Conservation (phyloP, 2,888 invertebrate species). For the Scelioninae gen. 1 region DNA sequence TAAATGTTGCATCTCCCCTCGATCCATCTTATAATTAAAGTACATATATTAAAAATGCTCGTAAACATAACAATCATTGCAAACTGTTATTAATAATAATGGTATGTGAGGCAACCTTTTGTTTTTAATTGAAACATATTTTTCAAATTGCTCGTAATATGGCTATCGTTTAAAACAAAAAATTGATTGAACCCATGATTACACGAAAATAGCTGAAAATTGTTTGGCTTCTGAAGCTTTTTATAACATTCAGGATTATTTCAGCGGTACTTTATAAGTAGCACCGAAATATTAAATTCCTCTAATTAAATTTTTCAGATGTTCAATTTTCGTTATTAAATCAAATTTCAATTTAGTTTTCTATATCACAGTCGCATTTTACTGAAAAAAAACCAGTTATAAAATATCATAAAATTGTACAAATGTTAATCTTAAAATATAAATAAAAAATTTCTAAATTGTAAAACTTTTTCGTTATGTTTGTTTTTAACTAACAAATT, state of each 20-base stretch:
- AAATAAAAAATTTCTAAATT: no score
- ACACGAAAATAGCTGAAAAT: constrained; percentile 40
- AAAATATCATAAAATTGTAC: no score
- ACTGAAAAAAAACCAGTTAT: no score
- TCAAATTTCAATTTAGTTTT: neutral
- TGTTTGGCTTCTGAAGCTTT: constrained; percentile 53
- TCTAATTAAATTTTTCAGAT: neutral
- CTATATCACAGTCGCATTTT: no score
- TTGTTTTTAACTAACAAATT: no score
- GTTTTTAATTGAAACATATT: constrained; percentile 65
- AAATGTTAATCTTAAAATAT: no score
- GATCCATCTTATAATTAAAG: constrained; percentile 68
- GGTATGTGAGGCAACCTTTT: constrained; percentile 58
- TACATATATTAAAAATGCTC: constrained; percentile 63
- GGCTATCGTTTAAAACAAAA: constrained; percentile 50
- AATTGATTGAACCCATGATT: constrained; percentile 59
- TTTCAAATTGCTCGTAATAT: constrained; percentile 55
- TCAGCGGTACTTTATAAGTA: constrained; percentile 1
- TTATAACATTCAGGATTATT: neutral
- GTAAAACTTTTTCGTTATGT: no score
- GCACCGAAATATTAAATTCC: neutral
- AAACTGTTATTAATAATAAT: constrained; percentile 64
- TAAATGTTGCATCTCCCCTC: constrained; percentile 65
- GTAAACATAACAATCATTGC: constrained; percentile 66
- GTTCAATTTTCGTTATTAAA: neutral